These are phyloP conservation scores for Sinohyriopsis cumingii DNA, from an alignment of 2,888 invertebrate species.

Conservation along the genomic window DNA sequence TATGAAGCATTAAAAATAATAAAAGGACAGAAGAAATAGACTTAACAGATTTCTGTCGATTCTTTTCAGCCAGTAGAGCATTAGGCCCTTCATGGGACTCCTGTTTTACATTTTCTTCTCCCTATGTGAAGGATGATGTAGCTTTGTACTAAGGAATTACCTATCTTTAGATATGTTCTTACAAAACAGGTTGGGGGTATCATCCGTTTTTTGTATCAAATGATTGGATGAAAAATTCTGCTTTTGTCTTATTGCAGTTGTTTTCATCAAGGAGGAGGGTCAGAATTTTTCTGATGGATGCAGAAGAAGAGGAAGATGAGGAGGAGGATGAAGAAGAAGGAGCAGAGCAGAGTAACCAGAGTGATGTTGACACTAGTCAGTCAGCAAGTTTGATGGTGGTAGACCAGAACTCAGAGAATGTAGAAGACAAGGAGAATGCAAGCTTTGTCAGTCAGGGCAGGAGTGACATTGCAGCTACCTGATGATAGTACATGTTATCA, in stretches of 20 bases:
- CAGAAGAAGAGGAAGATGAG: conserved; percentile 92
- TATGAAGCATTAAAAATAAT: no score
- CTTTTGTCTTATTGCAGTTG: conserved; percentile 71
- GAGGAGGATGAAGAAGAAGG: conserved; percentile 71
- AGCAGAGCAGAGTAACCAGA: conserved; percentile 39
- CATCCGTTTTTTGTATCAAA: no score
- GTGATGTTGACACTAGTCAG: conserved; percentile 41
- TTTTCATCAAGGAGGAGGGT: conserved; percentile 86
- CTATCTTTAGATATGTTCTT: no score
- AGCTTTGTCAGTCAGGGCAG: conserved; percentile 19
- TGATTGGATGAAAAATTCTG: no score
- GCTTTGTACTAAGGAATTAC: no score
- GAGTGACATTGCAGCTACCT: neutral
- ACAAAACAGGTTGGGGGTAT: no score
- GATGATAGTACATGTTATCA: neutral
- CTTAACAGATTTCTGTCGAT: no score
- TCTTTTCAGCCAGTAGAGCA: no score
- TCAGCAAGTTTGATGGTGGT: conserved; percentile 28
- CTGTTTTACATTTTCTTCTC: no score
- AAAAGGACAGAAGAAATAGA: no score
- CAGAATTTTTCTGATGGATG: conserved; percentile 92
- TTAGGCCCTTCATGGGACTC: no score
- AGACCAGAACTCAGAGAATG: conserved; percentile 16
- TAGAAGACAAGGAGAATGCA: conserved; percentile 55
- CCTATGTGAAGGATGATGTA: no score